A percentile compares a stretch with the other conserved stretches of the same genome.
Evolutionary conservation across 2,797 vertebrate species (phyloP).

Genomic region (Chanos chanos): DNA sequence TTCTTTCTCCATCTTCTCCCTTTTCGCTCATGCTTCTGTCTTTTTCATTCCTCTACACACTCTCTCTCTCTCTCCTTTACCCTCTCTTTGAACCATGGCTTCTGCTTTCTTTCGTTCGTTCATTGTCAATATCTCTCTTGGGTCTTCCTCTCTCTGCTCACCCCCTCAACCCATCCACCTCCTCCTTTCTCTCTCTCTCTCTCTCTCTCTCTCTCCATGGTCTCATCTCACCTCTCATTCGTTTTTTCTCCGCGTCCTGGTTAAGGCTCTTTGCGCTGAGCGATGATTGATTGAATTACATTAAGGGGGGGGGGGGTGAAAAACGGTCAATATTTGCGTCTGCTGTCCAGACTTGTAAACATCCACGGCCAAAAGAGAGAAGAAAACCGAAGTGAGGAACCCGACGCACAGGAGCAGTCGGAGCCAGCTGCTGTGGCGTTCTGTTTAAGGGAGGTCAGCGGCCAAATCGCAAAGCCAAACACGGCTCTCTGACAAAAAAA

Average conservation of each 20-base stretch:
- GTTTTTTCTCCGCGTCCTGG: conserved; percentile 24
- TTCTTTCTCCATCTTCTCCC: conserved; percentile 38
- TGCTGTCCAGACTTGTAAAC: conserved; percentile 65
- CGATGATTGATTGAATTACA: conserved; percentile 66
- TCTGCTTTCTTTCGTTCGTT: conserved; percentile 11
- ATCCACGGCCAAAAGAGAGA: conserved; percentile 33
- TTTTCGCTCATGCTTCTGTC: conserved; percentile 39
- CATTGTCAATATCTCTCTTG: too few species aligned
- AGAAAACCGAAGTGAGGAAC: too few species aligned
- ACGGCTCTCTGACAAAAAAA: too few species aligned
- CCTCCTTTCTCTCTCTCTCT: too few species aligned
- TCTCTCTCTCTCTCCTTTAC: conserved; percentile 33
- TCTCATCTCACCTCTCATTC: not conserved
- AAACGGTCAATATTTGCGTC: conserved; percentile 70
- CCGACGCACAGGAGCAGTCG: too few species aligned
- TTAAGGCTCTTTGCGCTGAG: conserved; percentile 12
- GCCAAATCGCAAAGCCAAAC: too few species aligned
- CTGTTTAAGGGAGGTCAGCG: too few species aligned
- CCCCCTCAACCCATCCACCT: too few species aligned
- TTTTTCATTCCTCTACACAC: conserved; percentile 44
- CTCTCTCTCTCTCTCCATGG: not conserved
- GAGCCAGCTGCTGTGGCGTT: too few species aligned
- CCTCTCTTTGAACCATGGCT: conserved; percentile 59
- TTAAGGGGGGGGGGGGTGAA: conserved; percentile 45
- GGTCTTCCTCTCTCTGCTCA: too few species aligned